Evolutionary conservation across 2,888 invertebrate species (phyloP), one percentile per base, ranked within the genome.

Genomic region (Drosophila kambysellisi): DNA sequence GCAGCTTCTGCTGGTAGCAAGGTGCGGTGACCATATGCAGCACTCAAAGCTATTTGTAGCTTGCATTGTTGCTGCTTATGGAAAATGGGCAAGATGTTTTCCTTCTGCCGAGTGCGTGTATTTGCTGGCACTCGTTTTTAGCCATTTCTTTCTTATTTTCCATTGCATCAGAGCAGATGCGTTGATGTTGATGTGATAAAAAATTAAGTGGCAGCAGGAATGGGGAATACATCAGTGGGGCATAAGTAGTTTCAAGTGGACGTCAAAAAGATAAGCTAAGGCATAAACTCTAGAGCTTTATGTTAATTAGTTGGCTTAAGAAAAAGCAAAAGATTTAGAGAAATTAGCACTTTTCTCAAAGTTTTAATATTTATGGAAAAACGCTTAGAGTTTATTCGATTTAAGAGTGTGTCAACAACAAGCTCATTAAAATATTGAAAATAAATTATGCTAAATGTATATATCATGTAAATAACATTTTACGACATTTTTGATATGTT

Each of bases 21-120:
- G 85, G 85, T 85, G 85, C 85, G 85, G 85, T 85, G 85, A 83
- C 85, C 85, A 85, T 90, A 85, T 85, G 89, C 81, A 86, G 90
- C 81, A 89, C 72, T 79, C 72, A 70, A 60, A 83, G 85, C 89
- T 90, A 85, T 85, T 85, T 85, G 90, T 83, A 86, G 90, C 88
- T 81, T 58, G 62, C 60, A 73, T 81, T 76, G 77, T 73, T 85
- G 66, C 90, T 88, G 83, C 79, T 89, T 87, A 90, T 87, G 91
- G 87, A 82, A 90, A 90, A 90, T 85, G 74, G 74, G 82, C 84
- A 75, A 80, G 82, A 82, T 89, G 78, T 89, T 87, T 87, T 87
- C 88, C 83, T 82, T 80, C 83, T 83, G 83, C 70, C 81, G 57
- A 35, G 56, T 29, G 39, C 56, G 30, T 50, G 39, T 37, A 48